phyloP scores from a whole-genome alignment of 2,113 vertebrate species.

The Tapirus terrestris region DNA sequence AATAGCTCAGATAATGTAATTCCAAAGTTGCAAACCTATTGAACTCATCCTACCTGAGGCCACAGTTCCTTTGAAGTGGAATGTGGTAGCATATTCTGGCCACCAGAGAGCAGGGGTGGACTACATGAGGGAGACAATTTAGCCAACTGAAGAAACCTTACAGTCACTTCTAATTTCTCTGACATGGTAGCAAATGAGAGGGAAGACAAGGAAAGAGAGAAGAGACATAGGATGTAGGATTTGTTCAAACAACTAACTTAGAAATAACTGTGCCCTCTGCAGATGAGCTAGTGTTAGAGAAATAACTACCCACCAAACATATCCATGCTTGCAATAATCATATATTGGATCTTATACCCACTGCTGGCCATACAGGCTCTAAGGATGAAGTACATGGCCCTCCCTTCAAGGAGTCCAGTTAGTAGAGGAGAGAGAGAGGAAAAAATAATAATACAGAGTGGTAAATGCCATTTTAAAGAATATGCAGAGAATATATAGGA shows the following conservation, averaged over 20 bases:
- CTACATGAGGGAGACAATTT: background rate
- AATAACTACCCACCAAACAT: background rate
- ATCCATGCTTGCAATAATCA: background rate
- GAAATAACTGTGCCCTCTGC: background rate
- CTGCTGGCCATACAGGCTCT: background rate
- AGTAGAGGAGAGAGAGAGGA: background rate
- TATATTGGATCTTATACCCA: background rate
- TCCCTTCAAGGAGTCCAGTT: background rate
- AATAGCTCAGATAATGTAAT: slow-evolving; percentile 2
- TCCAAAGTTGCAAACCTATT: background rate
- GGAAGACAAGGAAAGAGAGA: background rate
- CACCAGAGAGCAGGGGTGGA: slow-evolving; percentile 36
- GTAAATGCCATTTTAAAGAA: slow-evolving; percentile 4
- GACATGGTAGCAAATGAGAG: background rate
- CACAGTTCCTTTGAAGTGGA: background rate
- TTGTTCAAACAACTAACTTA: background rate
- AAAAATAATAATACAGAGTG: background rate
- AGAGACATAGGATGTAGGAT: background rate
- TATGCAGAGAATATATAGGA: background rate
- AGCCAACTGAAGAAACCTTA: background rate
- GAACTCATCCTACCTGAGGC: background rate
- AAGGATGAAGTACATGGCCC: background rate
- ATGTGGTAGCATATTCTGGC: background rate
- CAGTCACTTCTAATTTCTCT: background rate
- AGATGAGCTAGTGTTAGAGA: background rate